phyloP scores from a whole-genome alignment of 2,113 vertebrate species.

The Raja brachyura region DNA sequence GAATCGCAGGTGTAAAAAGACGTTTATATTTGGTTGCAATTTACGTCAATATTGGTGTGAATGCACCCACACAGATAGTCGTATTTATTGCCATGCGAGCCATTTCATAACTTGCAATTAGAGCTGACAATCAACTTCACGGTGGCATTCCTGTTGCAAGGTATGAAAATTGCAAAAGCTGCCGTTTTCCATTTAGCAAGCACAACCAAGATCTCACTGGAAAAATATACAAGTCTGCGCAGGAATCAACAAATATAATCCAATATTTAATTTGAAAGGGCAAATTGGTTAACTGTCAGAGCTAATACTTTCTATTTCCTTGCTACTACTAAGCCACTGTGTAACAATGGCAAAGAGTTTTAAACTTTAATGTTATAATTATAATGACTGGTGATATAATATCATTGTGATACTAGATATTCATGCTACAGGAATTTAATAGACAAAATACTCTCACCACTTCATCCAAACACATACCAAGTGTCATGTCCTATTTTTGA shows the following conservation, averaged over 20 bases:
- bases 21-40: background rate
- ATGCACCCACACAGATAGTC: background rate
- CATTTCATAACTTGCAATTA: background rate
- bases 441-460: too few relatives aligned
- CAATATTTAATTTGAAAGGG: background rate
- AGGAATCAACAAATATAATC: background rate
- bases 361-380: background rate
- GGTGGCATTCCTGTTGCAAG: background rate
- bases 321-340: background rate
- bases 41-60: background rate
- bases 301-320: background rate
- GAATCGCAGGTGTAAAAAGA: background rate
- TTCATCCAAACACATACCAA: background rate
- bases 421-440: background rate
- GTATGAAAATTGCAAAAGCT: background rate
- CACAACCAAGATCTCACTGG: background rate
- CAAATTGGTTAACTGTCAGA: background rate
- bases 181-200: background rate
- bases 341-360: background rate
- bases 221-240: background rate
- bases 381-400: background rate
- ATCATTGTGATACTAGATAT: background rate
- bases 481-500: too few relatives aligned
- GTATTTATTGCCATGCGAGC: background rate
- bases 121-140: background rate